Evolutionary conservation across 2,113 vertebrate genomes (phyloP), one percentile per base, ranked within the genome.

Genomic region (Salminus brasiliensis): DNA sequence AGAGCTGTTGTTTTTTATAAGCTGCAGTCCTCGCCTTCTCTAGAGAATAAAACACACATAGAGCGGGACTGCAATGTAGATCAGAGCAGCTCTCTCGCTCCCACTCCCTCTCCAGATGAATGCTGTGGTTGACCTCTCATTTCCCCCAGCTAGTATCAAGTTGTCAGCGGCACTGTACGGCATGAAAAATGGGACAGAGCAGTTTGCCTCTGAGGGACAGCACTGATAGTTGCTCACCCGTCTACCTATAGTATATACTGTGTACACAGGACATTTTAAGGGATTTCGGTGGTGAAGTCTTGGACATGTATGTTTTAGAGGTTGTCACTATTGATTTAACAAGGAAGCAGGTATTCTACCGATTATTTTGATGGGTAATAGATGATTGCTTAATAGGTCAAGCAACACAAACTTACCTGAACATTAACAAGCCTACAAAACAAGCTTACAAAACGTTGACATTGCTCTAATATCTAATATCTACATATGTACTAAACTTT

Each of bases 91-190:
- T 66, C 59, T 43, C n/a, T n/a, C 27, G 4, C 15, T 15, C 9
- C 36, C 23, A 23, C 55, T 36, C 68, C 15, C 39, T 62, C 53
- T 21, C 52, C 29, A 23, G 36, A 59, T 23, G 25, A 74, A 79
- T 43, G 55, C 53, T 21, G 13, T 74, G 5, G 45, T 62, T 63
- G 71, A 71, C 47, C 65, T 75, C 63, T 74, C 34, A 63, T 79
- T 82, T 70, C 76, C 55, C 52, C 43, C 47, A 55, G 76, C 65
- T 70, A 69, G 71, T 83, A 79, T 83, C 65, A 83, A 63, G 81
- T 83, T 79, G 76, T 75, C 76, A 71, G 27, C 65, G 75, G 66
- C 36, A 69, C 72, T 74, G 25, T 45, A 68, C 63, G 52, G 15
- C 67, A 49, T 76, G 72, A 79, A 74, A 83, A 71, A 79, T 71